Evolutionary conservation across 2,888 invertebrate genomes (phyloP), one percentile per base, ranked within the genome.

Genomic region (Periphyllus acericola): DNA sequence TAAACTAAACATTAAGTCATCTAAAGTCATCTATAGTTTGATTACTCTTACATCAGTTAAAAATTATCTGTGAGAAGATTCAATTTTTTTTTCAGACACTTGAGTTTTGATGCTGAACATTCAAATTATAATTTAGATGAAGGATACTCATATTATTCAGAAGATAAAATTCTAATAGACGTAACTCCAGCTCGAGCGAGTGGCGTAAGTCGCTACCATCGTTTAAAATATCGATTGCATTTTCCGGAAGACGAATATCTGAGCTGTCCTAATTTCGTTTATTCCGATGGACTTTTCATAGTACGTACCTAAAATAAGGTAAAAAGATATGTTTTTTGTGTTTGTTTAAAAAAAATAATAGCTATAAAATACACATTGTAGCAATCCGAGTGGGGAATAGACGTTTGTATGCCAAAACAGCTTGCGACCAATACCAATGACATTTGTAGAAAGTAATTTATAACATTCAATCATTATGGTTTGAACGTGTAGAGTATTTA

Each of bases 131-230:
- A n/a, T 29, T 3, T 68, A n/a, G 68, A 68, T 8, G n/a, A 6
- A 5, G 74, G 74, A 74, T 74, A 74, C 34, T 4, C 72, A 14
- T 3, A 4, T 72, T 4, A 75, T 21, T 36, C 19, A 6, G 5
- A 36, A 19, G 40, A 75, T 75, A 19, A 80, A 36, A 32, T 80
- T n/a, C 34, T 25, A 9, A 3, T 14, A 19, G n/a, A 36, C 19
- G 34, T 80, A 36, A 32, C 1, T 32, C 34, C 66, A n/a, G 52
- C 66, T 66, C 21, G 36, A 25, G 6, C 80, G n/a, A 66, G 55
- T n/a, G 80, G 66, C 19, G 60, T 66, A 32, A 36, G 80, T n/a
- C 66, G 66, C 11, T 75, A 75, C 19, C 25, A 75, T 75, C 34
- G 75, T 40, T 40, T 75, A 19, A 25, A 25, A 75, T 66, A 66